These are phyloP conservation scores for Drosophila sproati DNA, from an alignment of 1,140 invertebrate species.

Conservation along the genomic window DNA sequence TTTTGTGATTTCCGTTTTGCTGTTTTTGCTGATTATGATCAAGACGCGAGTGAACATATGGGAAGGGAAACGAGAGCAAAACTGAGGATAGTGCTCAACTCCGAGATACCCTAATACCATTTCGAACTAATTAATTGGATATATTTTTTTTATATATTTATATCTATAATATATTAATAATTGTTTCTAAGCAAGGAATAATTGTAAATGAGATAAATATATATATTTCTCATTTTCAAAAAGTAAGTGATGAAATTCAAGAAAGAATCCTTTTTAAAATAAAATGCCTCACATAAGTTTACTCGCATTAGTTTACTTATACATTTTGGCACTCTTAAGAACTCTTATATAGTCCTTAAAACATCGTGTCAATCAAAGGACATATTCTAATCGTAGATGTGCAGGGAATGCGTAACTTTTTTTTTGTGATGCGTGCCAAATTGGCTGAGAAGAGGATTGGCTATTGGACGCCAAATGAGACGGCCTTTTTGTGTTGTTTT, in stretches of 20 bases:
- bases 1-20: background rate
- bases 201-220: too few relatives aligned
- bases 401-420: background rate
- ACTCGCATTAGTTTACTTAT: too few relatives aligned
- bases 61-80: background rate
- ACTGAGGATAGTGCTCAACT: background rate
- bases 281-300: too few relatives aligned
- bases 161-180: background rate
- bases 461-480: slow-evolving; percentile 21
- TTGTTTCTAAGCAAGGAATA: too few relatives aligned
- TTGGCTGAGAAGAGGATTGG: slow-evolving; percentile 36
- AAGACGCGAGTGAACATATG: slow-evolving; percentile 3
- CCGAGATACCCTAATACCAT: background rate
- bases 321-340: too few relatives aligned
- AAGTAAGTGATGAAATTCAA: too few relatives aligned
- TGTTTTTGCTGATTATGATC: slow-evolving; percentile 19
- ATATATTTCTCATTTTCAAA: too few relatives aligned
- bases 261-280: too few relatives aligned
- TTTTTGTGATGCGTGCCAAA: slow-evolving; percentile 46
- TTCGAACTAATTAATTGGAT: too few relatives aligned
- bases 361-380: background rate
- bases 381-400: background rate
- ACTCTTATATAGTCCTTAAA: too few relatives aligned
- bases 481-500: slow-evolving; percentile 7
- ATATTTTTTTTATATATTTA: background rate